Evolutionary conservation across 1,140 invertebrate genomes (phyloP), one percentile per base, ranked within the genome.

Genomic region (Drosophila malerkotliana): DNA sequence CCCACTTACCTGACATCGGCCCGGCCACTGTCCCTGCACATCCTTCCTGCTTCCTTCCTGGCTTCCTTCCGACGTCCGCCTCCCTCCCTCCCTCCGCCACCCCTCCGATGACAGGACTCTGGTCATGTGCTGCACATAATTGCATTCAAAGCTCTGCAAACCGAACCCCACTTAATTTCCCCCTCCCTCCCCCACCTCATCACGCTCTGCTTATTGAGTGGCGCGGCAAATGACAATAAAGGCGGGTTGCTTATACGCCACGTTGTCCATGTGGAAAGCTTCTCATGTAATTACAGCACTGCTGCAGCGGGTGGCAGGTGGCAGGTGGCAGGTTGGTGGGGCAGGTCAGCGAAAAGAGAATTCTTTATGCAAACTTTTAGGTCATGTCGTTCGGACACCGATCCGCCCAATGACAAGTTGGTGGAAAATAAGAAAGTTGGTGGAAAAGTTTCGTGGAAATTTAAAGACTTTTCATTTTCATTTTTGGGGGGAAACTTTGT

Each of bases 61-160:
- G 14, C 48, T 30, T 53, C 64, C 64, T 68, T 66, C 60, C 64
- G 61, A 18, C 18, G 61, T 21, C 12, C 24, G 24, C 32, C 5
- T 8, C 3, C 14, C 8, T 12, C 39, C n/a, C 4, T 0, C 18
- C 26, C 21, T 26, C 37, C 14, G 21, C 51, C 18, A 1, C 21
- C 10, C 26, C 49, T 55, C 39, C 30, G 21, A 34, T 53, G 61
- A 66, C 79, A 62, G 68, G 57, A 74, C 64, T 62, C 73, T 77
- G 72, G 66, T 73, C 78, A 67, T 81, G 78, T 81, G 64, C 82
- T 85, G 82, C 81, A 85, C 68, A 85, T 85, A 85, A 85, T 85
- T 85, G 81, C 81, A 85, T 87, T 85, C 72, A 81, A 81, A 85
- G 82, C 69, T 57, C 60, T 68, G 48, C 54, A 57, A 63, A 44